Evolutionary conservation across 2,888 invertebrate genomes (phyloP), one percentile per base, ranked within the genome.

Genomic region (Andricus quercusramuli): DNA sequence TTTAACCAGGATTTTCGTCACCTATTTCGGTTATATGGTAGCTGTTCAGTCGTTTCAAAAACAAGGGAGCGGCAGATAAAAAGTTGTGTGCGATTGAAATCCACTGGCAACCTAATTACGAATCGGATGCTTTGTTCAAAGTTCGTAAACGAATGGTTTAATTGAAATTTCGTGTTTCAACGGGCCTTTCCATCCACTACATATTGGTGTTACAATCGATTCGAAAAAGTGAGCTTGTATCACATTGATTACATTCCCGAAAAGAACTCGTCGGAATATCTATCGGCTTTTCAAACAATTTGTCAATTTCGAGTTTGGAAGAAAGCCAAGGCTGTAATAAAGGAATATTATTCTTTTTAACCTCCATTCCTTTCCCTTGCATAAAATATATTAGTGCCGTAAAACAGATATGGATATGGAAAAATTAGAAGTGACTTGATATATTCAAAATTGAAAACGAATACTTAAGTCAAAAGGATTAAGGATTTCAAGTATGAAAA

Each of bases 151-250:
- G 56, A 68, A 77, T 83, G 84, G 79, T 84, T 83, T 85, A 84
- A 87, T 88, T 86, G 88, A 86, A 85, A 86, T 85, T 82, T 83
- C 84, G 82, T 82, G 85, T 88, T 86, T 82, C 83, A 83, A 59
- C 79, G 79, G 77, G 80, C 83, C 78, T 59, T 78, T 67, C 68
- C 15, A 20, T 62, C 51, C 70, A 80, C 81, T 85, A 82, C 65
- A 77, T 70, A 78, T 78, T 81, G 81, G 82, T 81, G 80, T 77
- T 65, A 78, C 80, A 59, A 85, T 86, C 83, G 79, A 80, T 85
- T 70, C 78, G 78, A 74, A 79, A 79, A 79, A 81, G 76, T 70
- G 59, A 81, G 41, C 65, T 77, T 80, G 78, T 77, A 66, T 68
- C 80, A 81, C 77, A 79, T 81, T 77, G 66, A 79, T 81, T 79